Evolutionary conservation across 1,140 invertebrate genomes (phyloP).

Genomic region (Rhizoglyphus robini): DNA sequence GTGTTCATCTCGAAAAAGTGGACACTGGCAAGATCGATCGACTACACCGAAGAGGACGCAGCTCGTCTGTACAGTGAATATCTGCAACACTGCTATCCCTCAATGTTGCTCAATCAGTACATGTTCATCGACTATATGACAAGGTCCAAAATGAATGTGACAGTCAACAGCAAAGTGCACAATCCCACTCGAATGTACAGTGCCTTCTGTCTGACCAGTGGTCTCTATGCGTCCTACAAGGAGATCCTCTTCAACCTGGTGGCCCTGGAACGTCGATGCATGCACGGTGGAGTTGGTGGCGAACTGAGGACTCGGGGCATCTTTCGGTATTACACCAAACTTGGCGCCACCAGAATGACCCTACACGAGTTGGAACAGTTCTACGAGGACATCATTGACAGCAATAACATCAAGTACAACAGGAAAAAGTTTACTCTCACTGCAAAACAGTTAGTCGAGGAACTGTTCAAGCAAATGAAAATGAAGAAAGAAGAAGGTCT

Average conservation of each 20-base stretch:
- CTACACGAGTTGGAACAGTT: not conserved
- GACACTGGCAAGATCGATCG: too few species aligned
- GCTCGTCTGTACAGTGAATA: slow-evolving; percentile 18
- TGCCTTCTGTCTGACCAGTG: not conserved
- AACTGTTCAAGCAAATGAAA: not conserved
- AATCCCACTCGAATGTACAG: not conserved
- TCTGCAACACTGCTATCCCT: slow-evolving; percentile 22
- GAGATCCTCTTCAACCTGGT: slow-evolving; percentile 33
- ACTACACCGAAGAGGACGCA: slow-evolving; percentile 17
- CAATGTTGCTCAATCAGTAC: slow-evolving; percentile 16
- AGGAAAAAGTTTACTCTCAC: not conserved
- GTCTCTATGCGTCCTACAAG: not conserved
- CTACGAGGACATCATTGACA: not conserved
- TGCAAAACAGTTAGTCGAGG: not conserved
- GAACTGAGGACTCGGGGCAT: slow-evolving; percentile 25
- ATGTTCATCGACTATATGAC: not conserved
- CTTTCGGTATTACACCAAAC: slow-evolving; percentile 18
- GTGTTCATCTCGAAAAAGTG: too few species aligned
- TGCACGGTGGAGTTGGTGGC: slow-evolving; percentile 34
- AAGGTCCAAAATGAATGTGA: not conserved
- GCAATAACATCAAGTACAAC: not conserved
- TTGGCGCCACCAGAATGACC: not conserved
- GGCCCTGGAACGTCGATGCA: slow-evolving; percentile 39
- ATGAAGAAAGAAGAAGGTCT: not conserved
- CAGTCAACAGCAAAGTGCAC: not conserved